A percentile compares a stretch with the other conserved stretches of the same genome.
These are phyloP conservation scores for Ptilonorhynchus violaceus DNA, from an alignment of 2,113 vertebrate genomes.

Conservation along the genomic window DNA sequence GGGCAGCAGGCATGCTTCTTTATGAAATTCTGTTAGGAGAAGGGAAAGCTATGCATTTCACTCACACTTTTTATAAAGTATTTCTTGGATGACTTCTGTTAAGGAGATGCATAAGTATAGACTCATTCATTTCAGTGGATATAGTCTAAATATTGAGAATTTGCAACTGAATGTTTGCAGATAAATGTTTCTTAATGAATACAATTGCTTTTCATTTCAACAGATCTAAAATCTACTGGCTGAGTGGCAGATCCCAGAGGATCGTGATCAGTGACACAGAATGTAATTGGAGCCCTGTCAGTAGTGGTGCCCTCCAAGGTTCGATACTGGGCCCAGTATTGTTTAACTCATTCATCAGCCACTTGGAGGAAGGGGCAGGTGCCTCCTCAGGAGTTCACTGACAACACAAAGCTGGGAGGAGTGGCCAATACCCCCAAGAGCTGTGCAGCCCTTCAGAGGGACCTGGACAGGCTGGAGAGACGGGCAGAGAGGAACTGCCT, in stretches of 20 bases:
- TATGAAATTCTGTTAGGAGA: not conserved
- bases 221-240: not conserved
- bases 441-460: too few relatives aligned
- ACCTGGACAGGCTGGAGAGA: too few relatives aligned
- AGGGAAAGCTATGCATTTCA: not conserved
- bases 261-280: not conserved
- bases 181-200: not conserved
- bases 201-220: not conserved
- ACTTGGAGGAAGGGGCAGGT: not conserved
- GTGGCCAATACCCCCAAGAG: not conserved
- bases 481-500: too few relatives aligned
- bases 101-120: not conserved
- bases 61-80: not conserved
- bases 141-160: not conserved
- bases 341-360: not conserved
- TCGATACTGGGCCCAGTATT: not conserved
- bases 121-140: not conserved
- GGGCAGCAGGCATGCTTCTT: not conserved
- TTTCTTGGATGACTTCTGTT: not conserved
- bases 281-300: not conserved
- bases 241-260: not conserved
- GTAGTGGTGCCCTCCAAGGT: not conserved
- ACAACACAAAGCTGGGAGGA: not conserved
- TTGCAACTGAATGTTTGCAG: not conserved
- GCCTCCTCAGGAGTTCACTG: not conserved